Evolutionary conservation across 2,797 vertebrate genomes (phyloP).

Genomic region (Myotis myotis): DNA sequence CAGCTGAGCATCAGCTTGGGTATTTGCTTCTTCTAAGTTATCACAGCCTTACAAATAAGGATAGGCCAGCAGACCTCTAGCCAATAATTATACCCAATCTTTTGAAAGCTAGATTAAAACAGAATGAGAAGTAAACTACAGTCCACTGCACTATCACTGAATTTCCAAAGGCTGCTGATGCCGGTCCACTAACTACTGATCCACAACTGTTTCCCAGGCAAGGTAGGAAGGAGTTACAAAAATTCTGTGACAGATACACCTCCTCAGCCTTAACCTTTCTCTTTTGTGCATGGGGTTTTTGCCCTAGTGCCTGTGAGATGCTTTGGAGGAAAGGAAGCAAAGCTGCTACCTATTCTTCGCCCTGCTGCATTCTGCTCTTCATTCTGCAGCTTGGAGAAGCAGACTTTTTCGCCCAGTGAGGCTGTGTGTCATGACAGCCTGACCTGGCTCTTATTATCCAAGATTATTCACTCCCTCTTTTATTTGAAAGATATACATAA

Average conservation of each 20-base stretch:
- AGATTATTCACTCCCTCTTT: conserved; percentile 54
- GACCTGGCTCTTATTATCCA: conserved; percentile 12
- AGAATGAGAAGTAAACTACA: not conserved
- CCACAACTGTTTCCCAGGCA: not conserved
- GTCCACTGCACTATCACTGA: not conserved
- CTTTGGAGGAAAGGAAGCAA: not conserved
- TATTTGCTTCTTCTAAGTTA: not conserved
- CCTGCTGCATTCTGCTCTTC: not conserved
- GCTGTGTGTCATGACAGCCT: not conserved
- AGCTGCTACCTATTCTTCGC: not conserved
- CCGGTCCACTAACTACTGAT: not conserved
- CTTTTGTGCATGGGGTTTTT: not conserved
- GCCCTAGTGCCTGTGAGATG: not conserved
- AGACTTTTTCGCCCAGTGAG: not conserved
- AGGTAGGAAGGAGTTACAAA: not conserved
- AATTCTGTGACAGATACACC: not conserved
- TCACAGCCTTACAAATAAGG: not conserved
- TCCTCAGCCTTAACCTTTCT: not conserved
- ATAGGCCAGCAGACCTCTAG: not conserved
- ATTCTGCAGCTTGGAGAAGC: not conserved
- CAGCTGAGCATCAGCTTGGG: not conserved
- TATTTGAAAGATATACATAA: conserved; percentile 61
- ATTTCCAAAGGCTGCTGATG: not conserved
- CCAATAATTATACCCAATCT: not conserved
- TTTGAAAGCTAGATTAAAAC: not conserved